Evolutionary conservation across 92 coral and sea anemone species (phyloP).

Genomic region (Porites cylindrica): DNA sequence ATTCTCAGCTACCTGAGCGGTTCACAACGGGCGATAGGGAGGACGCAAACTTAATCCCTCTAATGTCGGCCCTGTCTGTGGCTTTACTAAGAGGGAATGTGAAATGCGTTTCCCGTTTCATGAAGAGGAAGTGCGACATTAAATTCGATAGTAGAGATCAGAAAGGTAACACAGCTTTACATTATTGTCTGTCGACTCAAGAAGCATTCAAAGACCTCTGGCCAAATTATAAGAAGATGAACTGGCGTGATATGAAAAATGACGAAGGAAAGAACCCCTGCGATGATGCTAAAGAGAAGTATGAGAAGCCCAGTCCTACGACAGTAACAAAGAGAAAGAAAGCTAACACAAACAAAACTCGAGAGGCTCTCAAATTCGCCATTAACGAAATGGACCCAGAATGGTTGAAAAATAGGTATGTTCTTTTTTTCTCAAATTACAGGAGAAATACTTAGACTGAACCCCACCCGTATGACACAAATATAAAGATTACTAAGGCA

Average conservation of each 20-base stretch:
- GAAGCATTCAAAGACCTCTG: neutral
- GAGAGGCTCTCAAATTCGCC: neutral
- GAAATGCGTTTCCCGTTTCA: constrained; percentile 15
- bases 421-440: too few relatives aligned
- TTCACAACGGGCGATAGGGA: neutral
- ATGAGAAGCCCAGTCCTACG: neutral
- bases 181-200: neutral
- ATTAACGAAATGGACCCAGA: neutral
- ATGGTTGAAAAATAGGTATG: too few relatives aligned
- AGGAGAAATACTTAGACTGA: too few relatives aligned
- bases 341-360: neutral
- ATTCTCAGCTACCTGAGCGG: constrained; percentile 6
- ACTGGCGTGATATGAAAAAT: neutral
- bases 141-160: neutral
- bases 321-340: neutral
- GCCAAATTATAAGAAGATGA: neutral
- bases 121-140: neutral
- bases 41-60: neutral
- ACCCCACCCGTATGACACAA: too few relatives aligned
- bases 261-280: constrained; percentile 17
- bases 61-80: constrained; percentile 46
- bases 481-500: too few relatives aligned
- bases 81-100: constrained; percentile 32
- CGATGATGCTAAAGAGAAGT: neutral
- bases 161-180: constrained; percentile 10